Evolutionary conservation across 2,113 vertebrate species (phyloP), one percentile per base, ranked within the genome.

Genomic region (Ploceus nigricollis): DNA sequence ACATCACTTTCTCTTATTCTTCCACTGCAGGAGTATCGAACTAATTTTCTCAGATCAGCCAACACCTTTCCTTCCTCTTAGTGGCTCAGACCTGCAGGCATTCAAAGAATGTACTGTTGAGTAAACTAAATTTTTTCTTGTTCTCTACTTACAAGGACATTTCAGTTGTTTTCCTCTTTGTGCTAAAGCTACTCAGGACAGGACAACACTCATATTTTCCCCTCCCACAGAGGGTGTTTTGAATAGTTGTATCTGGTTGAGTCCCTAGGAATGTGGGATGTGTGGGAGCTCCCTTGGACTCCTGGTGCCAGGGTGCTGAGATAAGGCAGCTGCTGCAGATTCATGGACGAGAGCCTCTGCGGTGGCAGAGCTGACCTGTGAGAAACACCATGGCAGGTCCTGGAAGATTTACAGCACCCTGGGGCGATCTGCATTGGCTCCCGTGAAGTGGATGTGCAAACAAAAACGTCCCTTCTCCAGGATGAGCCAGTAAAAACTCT

Each of bases 131-230:
- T 56, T 75, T 93, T 85, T 87, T 70, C 31, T 72, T 66, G 12
- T 51, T 89, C 64, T 78, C 71, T 75, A 89, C 64, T 87, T 80
- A 81, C 50, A 94, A 92, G 86, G 86, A 92, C 56, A 69, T 79
- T 93, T 83, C 45, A 58, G 68, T 90, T 95, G 81, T 88, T 97
- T 96, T 84, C 64, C 16, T 86, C 60, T 83, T 87, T 82, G 71
- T 71, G 51, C 80, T 83, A 78, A 78, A 87, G 68, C 64, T 92
- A 81, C 45, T 35, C 42, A 78, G 39, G 42, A 77, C 42, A 70
- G 64, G 82, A 83, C 42, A 87, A 81, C 40, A 57, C 13, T 80
- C 7, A 3, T 23, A 48, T 89, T 83, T 89, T 66, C 28, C n/a
- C 42, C 60, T 91, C 82, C 56, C 57, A 78, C 79, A 85, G 24